Percentiles rank a stretch among this genome's conserved stretches.
Evolutionary conservation across 2,888 invertebrate species (phyloP).

Genomic region (Dolichopus griseipennis): DNA sequence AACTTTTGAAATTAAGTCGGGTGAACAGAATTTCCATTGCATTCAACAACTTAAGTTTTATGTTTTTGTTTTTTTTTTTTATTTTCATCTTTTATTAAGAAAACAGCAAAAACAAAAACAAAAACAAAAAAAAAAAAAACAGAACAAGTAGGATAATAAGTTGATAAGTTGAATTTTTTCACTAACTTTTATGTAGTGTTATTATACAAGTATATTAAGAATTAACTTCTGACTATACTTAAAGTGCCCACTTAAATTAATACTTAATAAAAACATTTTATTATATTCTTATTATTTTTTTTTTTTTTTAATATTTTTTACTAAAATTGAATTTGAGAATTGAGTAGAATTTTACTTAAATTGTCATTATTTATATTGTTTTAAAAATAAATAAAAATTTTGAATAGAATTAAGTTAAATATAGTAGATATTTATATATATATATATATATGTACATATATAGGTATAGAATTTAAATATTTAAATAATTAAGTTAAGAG

Average conservation of each 20-base stretch:
- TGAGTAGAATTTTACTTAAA: too few species aligned
- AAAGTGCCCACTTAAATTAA: background rate
- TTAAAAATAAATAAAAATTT: too few species aligned
- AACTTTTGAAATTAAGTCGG: background rate
- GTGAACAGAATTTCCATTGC: background rate
- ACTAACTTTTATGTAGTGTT: background rate
- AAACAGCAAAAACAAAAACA: background rate
- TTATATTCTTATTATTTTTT: background rate
- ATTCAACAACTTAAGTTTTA: background rate
- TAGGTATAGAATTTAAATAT: too few species aligned
- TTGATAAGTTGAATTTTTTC: background rate
- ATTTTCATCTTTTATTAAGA: background rate
- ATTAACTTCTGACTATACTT: conserved; percentile 1
- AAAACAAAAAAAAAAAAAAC: background rate
- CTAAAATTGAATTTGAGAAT: too few species aligned
- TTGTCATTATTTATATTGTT: too few species aligned
- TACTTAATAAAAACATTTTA: background rate
- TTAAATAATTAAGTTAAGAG: too few species aligned
- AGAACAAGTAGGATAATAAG: background rate
- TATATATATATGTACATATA: too few species aligned
- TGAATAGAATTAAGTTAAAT: too few species aligned
- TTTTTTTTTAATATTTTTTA: too few species aligned
- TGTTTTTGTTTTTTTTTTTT: background rate
- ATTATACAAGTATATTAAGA: background rate
- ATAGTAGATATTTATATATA: too few species aligned